Base-by-base conservation (phyloP, 2,797 vertebrate species). In the Gymnothorax reevesii region DNA sequence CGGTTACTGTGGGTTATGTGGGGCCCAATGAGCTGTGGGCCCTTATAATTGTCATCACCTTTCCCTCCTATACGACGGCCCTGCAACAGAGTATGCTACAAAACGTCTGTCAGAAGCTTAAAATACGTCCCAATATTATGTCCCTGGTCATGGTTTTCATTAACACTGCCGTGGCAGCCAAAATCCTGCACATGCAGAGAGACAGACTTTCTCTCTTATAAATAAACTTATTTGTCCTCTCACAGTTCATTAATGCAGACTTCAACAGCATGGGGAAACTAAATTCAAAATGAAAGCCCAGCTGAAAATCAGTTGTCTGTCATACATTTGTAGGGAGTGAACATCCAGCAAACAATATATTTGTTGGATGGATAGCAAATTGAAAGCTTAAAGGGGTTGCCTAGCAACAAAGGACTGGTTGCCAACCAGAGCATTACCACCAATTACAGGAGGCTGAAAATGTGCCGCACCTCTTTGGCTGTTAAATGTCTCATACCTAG, bases 361-460 rank as follows among this genome's bases (percentile, higher is more conserved):
- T 94, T 90, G 92, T 89, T 91, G 93, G 91, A 91, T 87, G 86
- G 89, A 89, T 93, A 90, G 89, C 92, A 91, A 93, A 94, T 92
- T 92, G 92, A 94, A 94, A 93, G 93, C 93, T 94, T 90, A 69
- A 91, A 91, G 89, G 64, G 89, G 94, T 95, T 94, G 93, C 94
- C 91, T 92, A 92, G 95, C 93, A 95, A 95, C 95, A 91, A 86
- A 83, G 69, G 79, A 90, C 88, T 60, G 42, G 88, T 91, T 93
- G 90, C 90, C 92, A 92, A 90, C 86, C 86, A 89, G 69, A 54
- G 88, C 90, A 92, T 94, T 94, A 93, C 92, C 91, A 92, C 90
- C 93, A 94, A 94, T 95, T 94, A 93, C 89, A 84, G 89, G 59
- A 86, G 91, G 88, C 90, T 90, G 88, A 85, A 89, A 87, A 91